phyloP scores from a whole-genome alignment of 2,113 vertebrate species.

The Egretta garzetta region DNA sequence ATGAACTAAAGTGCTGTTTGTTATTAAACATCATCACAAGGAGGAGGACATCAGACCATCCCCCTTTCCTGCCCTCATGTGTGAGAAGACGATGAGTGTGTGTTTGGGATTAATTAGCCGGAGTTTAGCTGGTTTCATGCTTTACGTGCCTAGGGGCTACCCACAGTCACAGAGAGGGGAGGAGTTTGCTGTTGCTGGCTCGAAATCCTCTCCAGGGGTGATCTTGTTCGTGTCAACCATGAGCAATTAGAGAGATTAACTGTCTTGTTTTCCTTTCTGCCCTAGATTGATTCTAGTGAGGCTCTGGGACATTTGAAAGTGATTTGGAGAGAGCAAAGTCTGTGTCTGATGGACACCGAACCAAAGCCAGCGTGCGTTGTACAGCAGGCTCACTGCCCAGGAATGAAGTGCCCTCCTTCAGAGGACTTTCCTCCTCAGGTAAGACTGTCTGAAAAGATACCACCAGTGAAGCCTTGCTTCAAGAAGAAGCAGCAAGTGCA shows the following conservation, averaged over 20 bases:
- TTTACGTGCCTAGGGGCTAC: constrained; percentile 57
- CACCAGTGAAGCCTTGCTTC: constrained; percentile 92
- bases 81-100: neutral
- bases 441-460: constrained; percentile 87
- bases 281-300: constrained; percentile 62
- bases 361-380: constrained; percentile 65
- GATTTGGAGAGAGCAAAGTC: constrained; percentile 74
- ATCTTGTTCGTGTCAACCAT: constrained; percentile 52
- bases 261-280: constrained; percentile 60
- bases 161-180: constrained; percentile 45
- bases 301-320: constrained; percentile 48
- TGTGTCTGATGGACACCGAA: constrained; percentile 80
- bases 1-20: neutral
- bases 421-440: constrained; percentile 82
- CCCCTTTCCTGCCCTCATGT: neutral
- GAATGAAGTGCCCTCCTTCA: constrained; percentile 55
- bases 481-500: constrained; percentile 92
- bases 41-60: neutral
- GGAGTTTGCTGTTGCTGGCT: constrained; percentile 45
- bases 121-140: constrained; percentile 47
- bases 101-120: constrained; percentile 48
- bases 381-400: constrained; percentile 76
- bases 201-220: constrained; percentile 47
- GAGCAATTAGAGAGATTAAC: constrained; percentile 64
- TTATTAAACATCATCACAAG: neutral